Conservation (phyloP, 2,888 invertebrate species). For the Troides aeacus region DNA sequence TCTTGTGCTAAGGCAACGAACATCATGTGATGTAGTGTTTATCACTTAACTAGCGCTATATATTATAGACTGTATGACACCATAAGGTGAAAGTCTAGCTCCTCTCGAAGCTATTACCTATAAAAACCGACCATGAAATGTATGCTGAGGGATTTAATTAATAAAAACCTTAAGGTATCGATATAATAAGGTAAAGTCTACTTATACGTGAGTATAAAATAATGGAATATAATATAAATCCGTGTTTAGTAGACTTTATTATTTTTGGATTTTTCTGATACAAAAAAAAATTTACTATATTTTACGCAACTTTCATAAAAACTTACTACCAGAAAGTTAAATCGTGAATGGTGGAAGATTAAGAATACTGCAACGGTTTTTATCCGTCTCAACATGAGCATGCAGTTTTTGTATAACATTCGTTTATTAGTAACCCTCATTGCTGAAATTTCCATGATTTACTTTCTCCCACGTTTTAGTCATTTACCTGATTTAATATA, state of each 20-base stretch:
- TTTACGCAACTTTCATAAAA: neutral
- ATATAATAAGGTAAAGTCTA: too few relatives aligned
- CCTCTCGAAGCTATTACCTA: too few relatives aligned
- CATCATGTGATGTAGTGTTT: too few relatives aligned
- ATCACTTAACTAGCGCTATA: too few relatives aligned
- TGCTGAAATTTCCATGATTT: neutral
- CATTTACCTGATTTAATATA: too few relatives aligned
- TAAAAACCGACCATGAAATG: neutral
- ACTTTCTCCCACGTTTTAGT: neutral
- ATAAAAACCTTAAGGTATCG: neutral
- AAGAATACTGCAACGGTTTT: neutral
- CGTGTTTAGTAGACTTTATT: too few relatives aligned
- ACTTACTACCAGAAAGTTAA: neutral
- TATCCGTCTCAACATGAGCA: neutral
- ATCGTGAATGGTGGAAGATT: neutral
- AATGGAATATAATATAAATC: too few relatives aligned
- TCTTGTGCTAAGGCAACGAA: too few relatives aligned
- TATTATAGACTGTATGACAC: too few relatives aligned
- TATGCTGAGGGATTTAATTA: neutral
- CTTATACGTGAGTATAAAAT: too few relatives aligned
- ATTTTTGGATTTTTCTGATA: too few relatives aligned
- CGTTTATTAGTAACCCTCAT: neutral
- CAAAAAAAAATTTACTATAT: neutral
- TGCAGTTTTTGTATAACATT: conserved; percentile 1
- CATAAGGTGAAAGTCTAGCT: too few relatives aligned